Conservation (phyloP, 1,140 invertebrate species). For the Drosophila mayri region DNA sequence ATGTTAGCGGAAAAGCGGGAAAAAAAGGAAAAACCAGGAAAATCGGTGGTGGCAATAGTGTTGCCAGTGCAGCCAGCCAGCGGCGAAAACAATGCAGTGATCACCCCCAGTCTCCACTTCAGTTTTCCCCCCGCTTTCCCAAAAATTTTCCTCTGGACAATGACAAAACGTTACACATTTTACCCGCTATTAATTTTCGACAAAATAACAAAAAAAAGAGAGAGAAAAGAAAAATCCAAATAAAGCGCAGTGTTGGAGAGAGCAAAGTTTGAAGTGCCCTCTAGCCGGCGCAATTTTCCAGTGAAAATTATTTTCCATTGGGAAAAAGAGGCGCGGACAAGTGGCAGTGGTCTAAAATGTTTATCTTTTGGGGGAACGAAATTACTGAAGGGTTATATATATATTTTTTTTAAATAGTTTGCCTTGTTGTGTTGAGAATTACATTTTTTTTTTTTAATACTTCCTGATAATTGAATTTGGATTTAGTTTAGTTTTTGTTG, state of each 20-base stretch:
- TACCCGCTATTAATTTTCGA: slow-evolving; percentile 73
- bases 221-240: slow-evolving; percentile 17
- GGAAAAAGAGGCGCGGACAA: slow-evolving; percentile 6
- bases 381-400: background rate
- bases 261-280: slow-evolving; percentile 33
- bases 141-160: slow-evolving; percentile 36
- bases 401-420: background rate
- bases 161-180: slow-evolving; percentile 75
- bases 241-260: slow-evolving; percentile 29
- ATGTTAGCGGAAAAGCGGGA: background rate
- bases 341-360: slow-evolving; percentile 12
- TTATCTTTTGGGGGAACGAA: background rate
- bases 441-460: background rate
- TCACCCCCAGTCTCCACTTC: background rate
- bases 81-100: slow-evolving; percentile 34
- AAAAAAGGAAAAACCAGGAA: slow-evolving; percentile 1
- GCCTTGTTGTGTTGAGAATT: slow-evolving; percentile 7
- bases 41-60: background rate
- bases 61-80: slow-evolving; percentile 4
- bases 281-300: slow-evolving; percentile 15
- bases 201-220: slow-evolving; percentile 54
- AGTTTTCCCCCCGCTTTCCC: too few relatives aligned
- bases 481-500: background rate
- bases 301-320: slow-evolving; percentile 25
- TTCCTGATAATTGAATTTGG: slow-evolving; percentile 4